A percentile compares a stretch with the other conserved stretches of the same genome.
These are phyloP conservation scores for Pachydiplax longipennis DNA, from an alignment of 2,888 invertebrate genomes.

Conservation along the genomic window DNA sequence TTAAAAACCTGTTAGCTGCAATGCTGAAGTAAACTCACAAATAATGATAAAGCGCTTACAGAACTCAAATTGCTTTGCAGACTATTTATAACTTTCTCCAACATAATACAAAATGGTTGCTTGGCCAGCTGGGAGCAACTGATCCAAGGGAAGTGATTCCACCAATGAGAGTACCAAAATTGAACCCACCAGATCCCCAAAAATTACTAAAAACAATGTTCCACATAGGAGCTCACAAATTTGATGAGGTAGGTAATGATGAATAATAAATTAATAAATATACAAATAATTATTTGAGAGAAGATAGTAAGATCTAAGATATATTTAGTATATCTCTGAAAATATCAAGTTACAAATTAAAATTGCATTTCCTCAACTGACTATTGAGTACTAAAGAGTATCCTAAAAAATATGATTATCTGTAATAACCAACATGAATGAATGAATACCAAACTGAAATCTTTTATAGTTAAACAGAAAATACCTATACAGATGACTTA, in stretches of 20 bases:
- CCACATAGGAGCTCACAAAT: conserved; percentile 75
- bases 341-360: no score
- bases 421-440: no score
- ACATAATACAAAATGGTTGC: conserved; percentile 73
- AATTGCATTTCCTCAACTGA: no score
- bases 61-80: conserved; percentile 58
- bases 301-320: no score
- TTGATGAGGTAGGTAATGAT: conserved; percentile 71
- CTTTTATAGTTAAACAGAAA: no score
- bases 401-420: no score
- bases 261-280: neutral
- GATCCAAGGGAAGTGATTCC: conserved; percentile 55
- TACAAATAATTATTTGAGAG: no score
- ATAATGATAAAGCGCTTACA: neutral
- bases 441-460: no score
- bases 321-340: no score
- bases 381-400: no score
- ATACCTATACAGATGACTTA: neutral
- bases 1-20: no score
- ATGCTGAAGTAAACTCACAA: neutral
- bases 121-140: conserved; percentile 62
- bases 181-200: conserved; percentile 58
- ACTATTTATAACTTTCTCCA: conserved; percentile 75
- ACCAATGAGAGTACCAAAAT: conserved; percentile 30
- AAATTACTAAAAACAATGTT: conserved; percentile 77